A percentile compares a stretch with the other conserved stretches of the same genome.
Evolutionary conservation across 2,888 invertebrate species (phyloP).

Genomic region (Pyrrhosoma nymphula): DNA sequence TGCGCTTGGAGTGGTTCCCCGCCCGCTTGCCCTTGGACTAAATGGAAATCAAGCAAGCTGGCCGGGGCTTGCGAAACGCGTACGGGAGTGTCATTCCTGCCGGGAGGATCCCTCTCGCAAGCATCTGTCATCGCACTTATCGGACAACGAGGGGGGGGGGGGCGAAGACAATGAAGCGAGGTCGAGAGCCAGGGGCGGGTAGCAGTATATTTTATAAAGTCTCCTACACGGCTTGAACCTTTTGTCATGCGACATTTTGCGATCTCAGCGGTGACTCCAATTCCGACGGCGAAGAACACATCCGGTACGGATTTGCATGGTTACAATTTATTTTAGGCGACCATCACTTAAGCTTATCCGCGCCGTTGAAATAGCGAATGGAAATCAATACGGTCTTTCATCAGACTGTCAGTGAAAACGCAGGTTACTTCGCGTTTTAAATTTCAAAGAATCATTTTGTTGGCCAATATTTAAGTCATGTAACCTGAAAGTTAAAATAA

Average conservation of each 20-base stretch:
- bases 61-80: background rate
- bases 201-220: background rate
- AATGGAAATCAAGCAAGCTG: constrained; percentile 11
- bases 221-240: background rate
- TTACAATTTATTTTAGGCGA: background rate
- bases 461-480: too few relatives aligned
- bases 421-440: background rate
- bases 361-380: too few relatives aligned
- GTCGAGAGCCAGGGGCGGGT: background rate
- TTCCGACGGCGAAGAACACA: background rate
- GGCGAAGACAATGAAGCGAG: background rate
- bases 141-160: background rate
- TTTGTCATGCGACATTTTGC: background rate
- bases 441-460: too few relatives aligned
- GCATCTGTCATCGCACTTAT: background rate
- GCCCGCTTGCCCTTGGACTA: background rate
- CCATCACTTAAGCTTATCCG: too few relatives aligned
- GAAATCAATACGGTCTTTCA: too few relatives aligned
- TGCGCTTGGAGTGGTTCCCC: background rate
- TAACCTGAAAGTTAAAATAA: background rate
- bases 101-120: background rate
- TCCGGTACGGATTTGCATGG: background rate
- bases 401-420: too few relatives aligned
- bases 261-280: background rate
- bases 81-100: background rate